Percentiles rank a stretch among this genome's conserved stretches.
These are phyloP conservation scores for Arrhamphus sclerolepis DNA, from an alignment of 2,797 vertebrate species.

Conservation along the genomic window DNA sequence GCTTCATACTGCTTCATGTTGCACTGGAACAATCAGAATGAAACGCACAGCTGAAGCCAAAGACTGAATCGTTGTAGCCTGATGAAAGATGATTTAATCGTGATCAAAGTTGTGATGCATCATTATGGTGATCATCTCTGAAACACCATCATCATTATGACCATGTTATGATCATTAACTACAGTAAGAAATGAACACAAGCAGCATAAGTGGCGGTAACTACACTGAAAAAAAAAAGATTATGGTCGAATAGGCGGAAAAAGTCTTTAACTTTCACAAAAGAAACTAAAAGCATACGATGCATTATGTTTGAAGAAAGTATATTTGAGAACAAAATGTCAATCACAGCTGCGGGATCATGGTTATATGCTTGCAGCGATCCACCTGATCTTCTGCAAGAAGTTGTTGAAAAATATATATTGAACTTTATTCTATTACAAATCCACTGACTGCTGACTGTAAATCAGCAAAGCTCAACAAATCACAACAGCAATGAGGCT, in stretches of 20 bases:
- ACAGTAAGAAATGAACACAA: no score
- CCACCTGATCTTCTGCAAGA: slow-evolving; percentile 16
- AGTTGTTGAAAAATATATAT: not conserved
- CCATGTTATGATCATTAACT: not conserved
- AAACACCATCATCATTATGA: slow-evolving; percentile 4
- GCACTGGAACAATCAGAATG: slow-evolving; percentile 11
- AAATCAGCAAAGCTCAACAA: not conserved
- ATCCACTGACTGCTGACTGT: not conserved
- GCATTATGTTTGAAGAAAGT: not conserved
- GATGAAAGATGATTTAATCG: not conserved
- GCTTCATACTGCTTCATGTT: slow-evolving; percentile 10
- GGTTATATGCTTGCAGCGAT: slow-evolving; percentile 3
- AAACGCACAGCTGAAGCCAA: slow-evolving; percentile 23
- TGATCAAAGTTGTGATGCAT: not conserved
- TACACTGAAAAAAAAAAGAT: no score
- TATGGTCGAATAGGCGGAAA: no score
- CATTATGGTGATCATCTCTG: not conserved
- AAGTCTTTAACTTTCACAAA: no score
- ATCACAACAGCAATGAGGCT: not conserved
- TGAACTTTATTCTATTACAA: not conserved
- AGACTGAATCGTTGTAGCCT: slow-evolving; percentile 15
- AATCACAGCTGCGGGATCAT: slow-evolving; percentile 14
- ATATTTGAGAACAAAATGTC: no score
- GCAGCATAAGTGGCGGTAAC: slow-evolving; percentile 1
- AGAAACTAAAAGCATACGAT: no score